Percentiles rank a stretch among this genome's conserved stretches.
Evolutionary conservation across 1,140 invertebrate species (phyloP).

Genomic region (Holotrichia oblita): DNA sequence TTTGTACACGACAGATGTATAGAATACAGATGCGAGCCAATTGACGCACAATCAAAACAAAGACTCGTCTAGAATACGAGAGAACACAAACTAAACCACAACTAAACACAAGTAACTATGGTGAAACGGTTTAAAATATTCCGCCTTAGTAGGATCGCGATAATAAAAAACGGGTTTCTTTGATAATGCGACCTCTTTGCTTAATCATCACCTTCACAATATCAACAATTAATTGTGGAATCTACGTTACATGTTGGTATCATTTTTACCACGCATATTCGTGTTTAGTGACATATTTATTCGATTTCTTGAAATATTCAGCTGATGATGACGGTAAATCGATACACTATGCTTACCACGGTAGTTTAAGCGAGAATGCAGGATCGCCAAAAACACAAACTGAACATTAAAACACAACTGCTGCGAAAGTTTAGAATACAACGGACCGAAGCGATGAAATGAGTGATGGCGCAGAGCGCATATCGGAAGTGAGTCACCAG

Average conservation of each 20-base stretch:
- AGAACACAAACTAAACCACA: slow-evolving; percentile 35
- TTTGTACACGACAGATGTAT: slow-evolving; percentile 37
- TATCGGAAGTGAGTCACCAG: slow-evolving; percentile 42
- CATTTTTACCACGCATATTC: slow-evolving; percentile 37
- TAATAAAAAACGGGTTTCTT: slow-evolving; percentile 18
- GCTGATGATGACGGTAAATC: not conserved
- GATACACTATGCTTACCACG: slow-evolving; percentile 37
- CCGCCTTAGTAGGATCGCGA: not conserved
- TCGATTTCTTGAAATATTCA: not conserved
- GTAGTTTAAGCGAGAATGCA: slow-evolving; percentile 2
- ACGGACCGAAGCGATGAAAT: slow-evolving; percentile 29
- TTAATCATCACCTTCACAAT: slow-evolving; percentile 32
- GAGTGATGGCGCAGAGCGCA: slow-evolving; percentile 41
- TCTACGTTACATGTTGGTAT: not conserved
- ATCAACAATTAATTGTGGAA: slow-evolving; percentile 22
- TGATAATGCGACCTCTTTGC: slow-evolving; percentile 35
- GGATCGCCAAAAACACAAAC: slow-evolving; percentile 40
- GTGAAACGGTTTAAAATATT: slow-evolving; percentile 5
- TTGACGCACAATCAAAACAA: slow-evolving; percentile 40
- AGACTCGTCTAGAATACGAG: slow-evolving; percentile 17
- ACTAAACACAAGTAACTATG: slow-evolving; percentile 22
- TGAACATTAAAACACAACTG: slow-evolving; percentile 42
- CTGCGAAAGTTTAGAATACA: slow-evolving; percentile 36
- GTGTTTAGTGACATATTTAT: slow-evolving; percentile 31
- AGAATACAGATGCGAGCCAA: slow-evolving; percentile 36